Conservation (phyloP, 2,888 invertebrate species). For the Ichneumoninae sp. region DNA sequence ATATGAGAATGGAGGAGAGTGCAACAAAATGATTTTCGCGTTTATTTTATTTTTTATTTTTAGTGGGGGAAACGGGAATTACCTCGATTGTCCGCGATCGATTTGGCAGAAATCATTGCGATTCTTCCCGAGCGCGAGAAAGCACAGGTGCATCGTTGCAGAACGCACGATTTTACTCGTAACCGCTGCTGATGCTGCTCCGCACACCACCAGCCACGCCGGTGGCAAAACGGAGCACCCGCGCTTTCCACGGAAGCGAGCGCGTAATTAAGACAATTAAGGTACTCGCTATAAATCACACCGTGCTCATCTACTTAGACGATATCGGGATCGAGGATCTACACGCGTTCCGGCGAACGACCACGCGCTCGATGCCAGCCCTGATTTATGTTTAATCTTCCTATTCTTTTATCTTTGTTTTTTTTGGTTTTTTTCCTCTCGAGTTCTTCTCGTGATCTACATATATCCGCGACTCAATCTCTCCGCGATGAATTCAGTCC, state of each 20-base stretch:
- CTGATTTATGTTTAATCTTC: slow-evolving; percentile 74
- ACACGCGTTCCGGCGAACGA: slow-evolving; percentile 77
- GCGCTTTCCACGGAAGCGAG: slow-evolving; percentile 81
- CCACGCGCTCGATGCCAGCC: slow-evolving; percentile 76
- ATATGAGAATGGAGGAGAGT: slow-evolving; percentile 31
- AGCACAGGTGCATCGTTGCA: slow-evolving; percentile 11
- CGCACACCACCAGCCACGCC: slow-evolving; percentile 28
- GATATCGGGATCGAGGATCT: slow-evolving; percentile 79
- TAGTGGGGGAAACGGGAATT: background rate
- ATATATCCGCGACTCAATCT: slow-evolving; percentile 42
- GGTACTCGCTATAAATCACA: slow-evolving; percentile 81
- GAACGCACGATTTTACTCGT: slow-evolving; percentile 5
- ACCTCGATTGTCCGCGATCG: background rate
- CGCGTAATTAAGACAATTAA: slow-evolving; percentile 83
- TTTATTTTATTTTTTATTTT: background rate
- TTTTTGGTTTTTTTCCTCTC: slow-evolving; percentile 18
- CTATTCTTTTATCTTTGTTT: slow-evolving; percentile 48
- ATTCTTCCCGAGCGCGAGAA: background rate
- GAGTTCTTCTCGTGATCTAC: slow-evolving; percentile 44
- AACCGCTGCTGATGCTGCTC: slow-evolving; percentile 2
- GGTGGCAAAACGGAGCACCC: slow-evolving; percentile 67
- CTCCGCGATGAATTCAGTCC: slow-evolving; percentile 17
- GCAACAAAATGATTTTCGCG: background rate
- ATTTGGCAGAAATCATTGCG: background rate
- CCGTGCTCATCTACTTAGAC: slow-evolving; percentile 79